Evolutionary conservation across 1,140 invertebrate genomes (phyloP).

Genomic region (Drosophila pallidifrons): DNA sequence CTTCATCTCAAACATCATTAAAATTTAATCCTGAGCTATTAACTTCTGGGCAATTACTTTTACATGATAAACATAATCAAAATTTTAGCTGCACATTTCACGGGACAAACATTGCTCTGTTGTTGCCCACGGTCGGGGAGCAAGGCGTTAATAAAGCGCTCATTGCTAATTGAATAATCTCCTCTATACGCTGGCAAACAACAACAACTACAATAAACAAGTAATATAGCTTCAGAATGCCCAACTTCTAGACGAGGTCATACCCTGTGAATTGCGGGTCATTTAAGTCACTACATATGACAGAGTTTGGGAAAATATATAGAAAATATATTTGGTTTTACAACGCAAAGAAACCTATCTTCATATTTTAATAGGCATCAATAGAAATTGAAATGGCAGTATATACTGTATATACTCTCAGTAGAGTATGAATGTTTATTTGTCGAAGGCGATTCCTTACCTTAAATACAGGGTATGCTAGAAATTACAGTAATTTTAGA

Average conservation of each 20-base stretch:
- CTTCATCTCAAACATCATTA: no score
- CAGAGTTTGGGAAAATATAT: no score
- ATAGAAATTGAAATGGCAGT: no score
- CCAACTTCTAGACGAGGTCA: background rate
- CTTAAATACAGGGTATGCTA: background rate
- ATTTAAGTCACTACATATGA: background rate
- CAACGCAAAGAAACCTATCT: no score
- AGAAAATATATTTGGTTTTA: no score
- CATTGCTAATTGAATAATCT: slow-evolving; percentile 40
- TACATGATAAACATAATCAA: slow-evolving; percentile 3
- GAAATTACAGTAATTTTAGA: slow-evolving; percentile 1
- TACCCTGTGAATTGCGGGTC: background rate
- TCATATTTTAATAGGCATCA: background rate
- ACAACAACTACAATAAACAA: slow-evolving; percentile 11
- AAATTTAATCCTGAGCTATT: background rate
- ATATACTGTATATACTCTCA: no score
- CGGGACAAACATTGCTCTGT: background rate
- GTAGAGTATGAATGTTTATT: no score
- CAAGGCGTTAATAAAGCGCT: slow-evolving; percentile 9
- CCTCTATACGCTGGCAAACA: background rate
- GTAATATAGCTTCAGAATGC: background rate
- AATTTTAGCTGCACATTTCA: slow-evolving; percentile 15
- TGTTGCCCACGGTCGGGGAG: no score
- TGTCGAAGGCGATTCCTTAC: no score
- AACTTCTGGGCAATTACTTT: background rate